A percentile compares a stretch with the other conserved stretches of the same genome.
phyloP scores from a whole-genome alignment of 1,140 invertebrate genomes.

The Aphelinus atriplicis region DNA sequence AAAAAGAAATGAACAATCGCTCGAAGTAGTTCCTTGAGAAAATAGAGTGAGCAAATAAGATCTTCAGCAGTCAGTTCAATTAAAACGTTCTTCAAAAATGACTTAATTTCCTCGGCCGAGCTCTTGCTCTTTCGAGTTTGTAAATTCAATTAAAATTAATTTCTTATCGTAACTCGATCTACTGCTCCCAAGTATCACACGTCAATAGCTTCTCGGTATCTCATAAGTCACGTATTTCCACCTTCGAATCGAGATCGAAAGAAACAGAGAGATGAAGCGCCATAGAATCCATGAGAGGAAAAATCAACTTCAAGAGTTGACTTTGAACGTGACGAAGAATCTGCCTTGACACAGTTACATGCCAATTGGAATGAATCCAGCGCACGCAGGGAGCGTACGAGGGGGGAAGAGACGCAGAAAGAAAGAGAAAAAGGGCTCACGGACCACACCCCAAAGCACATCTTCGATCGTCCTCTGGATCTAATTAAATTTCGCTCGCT shows the following conservation, averaged over 20 bases:
- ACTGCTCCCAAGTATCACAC: too few species aligned
- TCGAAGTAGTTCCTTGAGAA: too few species aligned
- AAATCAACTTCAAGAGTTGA: conserved; percentile 13
- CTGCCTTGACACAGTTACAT: conserved; percentile 45
- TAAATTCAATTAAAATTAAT: conserved; percentile 24
- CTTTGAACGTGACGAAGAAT: conserved; percentile 43
- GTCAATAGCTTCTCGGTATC: too few species aligned
- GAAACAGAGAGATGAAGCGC: too few species aligned
- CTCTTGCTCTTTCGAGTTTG: background rate
- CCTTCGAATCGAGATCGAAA: too few species aligned
- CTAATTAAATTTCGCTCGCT: conserved; percentile 26
- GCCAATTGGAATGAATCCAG: conserved; percentile 43
- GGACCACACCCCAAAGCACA: conserved; percentile 21
- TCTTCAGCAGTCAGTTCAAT: background rate
- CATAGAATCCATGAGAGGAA: too few species aligned
- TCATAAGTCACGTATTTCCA: too few species aligned
- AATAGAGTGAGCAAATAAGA: background rate
- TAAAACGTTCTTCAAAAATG: background rate
- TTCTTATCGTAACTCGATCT: too few species aligned
- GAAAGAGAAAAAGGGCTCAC: background rate
- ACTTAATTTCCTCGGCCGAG: conserved; percentile 1
- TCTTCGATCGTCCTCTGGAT: background rate
- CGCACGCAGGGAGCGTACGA: conserved; percentile 1
- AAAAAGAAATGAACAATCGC: too few species aligned
- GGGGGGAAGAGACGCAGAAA: background rate